Base-by-base conservation (phyloP, 2,113 vertebrate genomes). In the Microcebus lehilahytsara region DNA sequence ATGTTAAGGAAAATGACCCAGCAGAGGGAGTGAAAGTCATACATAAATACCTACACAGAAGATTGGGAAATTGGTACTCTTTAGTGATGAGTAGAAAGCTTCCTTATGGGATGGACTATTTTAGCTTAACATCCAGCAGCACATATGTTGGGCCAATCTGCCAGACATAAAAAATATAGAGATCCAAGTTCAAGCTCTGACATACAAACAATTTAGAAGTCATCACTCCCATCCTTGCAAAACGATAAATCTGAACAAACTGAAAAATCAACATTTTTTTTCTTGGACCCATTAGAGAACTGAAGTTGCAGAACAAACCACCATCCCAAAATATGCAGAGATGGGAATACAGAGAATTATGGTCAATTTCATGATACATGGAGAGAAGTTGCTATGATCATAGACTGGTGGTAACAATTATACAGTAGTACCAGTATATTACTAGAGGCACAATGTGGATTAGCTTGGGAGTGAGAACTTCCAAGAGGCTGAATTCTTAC, bases 191-290 rank as follows among this genome's bases (percentile, higher is more conserved):
- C 69, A 62, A 40, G 27, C 27, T 84, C 12, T 84, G 77, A 60
- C 37, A 83, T 16, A 20, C 17, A 78, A 40, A 69, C 40, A 40
- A 20, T 75, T 49, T 49, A 9, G 69, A 79, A 88, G 16, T 77
- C 58, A 77, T 87, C 16, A 56, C 12, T 19, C 4, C 42, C 14
- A 62, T 86, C 30, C 42, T 74, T 80, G 53, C 8, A 56, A 74
- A 46, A 64, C 16, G 34, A 74, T 20, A 87, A 56, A 92, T 1
- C 37, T 67, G 23, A 64, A 81, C 13, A 88, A 58, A 66, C 22
- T 74, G 4, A 80, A 95, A 95, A 89, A 83, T 75, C 25, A 40
- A 42, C 40, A 49, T 40, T 58, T 89, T 89, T 89, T 89, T 89
- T 49, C 58, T 89, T 77, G 14, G 62, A 69, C 40, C 23, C 23